Conservation (phyloP, 2,113 vertebrate species). For the Lagopus muta region DNA sequence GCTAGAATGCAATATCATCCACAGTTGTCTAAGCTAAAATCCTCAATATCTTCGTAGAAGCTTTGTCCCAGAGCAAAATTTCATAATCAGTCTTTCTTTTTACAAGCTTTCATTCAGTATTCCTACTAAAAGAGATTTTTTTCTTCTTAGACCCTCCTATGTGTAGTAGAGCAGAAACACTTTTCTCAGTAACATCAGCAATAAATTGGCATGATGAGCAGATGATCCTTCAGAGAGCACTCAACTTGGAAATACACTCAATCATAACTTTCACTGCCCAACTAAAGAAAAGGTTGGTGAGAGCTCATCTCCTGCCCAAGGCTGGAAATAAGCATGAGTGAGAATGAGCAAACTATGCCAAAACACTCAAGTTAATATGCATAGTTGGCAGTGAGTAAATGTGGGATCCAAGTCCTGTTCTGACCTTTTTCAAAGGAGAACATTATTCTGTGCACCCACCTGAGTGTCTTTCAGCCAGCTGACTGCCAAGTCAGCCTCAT, state of each 20-base stretch:
- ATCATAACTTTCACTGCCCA: background rate
- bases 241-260: background rate
- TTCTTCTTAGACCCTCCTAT: background rate
- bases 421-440: background rate
- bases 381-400: background rate
- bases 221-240: background rate
- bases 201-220: background rate
- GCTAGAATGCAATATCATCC: fast-evolving
- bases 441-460: background rate
- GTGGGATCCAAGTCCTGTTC: background rate
- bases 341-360: background rate
- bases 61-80: background rate
- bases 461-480: background rate
- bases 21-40: background rate
- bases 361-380: background rate
- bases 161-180: background rate
- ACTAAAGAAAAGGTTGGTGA: background rate
- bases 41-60: background rate
- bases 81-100: background rate
- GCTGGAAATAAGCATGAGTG: background rate
- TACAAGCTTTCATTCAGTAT: background rate
- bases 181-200: background rate
- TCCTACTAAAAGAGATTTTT: background rate
- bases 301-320: background rate
- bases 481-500: background rate